Base-by-base conservation (phyloP, 2,888 invertebrate species). In the Coecobrya sp. region DNA sequence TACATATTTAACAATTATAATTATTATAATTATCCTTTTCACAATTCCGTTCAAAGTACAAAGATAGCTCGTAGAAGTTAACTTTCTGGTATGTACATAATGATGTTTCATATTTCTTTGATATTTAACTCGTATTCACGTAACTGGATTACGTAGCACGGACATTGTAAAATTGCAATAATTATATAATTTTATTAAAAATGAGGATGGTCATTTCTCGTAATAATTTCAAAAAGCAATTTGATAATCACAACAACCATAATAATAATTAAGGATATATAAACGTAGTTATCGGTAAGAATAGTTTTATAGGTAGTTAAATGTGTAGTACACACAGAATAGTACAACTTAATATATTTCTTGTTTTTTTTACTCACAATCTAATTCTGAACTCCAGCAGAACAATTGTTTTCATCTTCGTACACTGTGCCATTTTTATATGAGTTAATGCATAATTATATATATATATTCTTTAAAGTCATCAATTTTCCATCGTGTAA, bases 381-480 rank as follows among this genome's bases (percentile, higher is more conserved):
- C 79, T 79, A 52, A 79, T 79, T 79, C 79, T 79, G 79, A 79
- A 79, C 79, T 55, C 79, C 79, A 79, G 79, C 79, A 79, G 79
- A 79, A 79, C 49, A 79, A 76, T 79, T 79, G 79, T 79, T 52
- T 79, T 76, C 49, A 22, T 76, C 27, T 79, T n/a, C n/a, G n/a
- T 52, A 79, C 16, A 42, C 25, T 79, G 16, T 79, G n/a, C 25
- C 42, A 42, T 8, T 52, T 27, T 13, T 76, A 76, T 49, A 4
- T 22, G 25, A 49, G n/a, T 76, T 52, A 79, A n/a, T 27, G 52
- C n/a, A 52, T 79, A 16, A n/a, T n/a, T 45, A 52, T 49, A 13
- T 30, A 11, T 27, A 55, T 79, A 42, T 42, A 19, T 49, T 22
- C 25, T 19, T 73, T 27, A n/a, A 36, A n/a, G 73, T 73, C 22